Conservation (phyloP, 2,113 vertebrate species). For the Ciconia boyciana region DNA sequence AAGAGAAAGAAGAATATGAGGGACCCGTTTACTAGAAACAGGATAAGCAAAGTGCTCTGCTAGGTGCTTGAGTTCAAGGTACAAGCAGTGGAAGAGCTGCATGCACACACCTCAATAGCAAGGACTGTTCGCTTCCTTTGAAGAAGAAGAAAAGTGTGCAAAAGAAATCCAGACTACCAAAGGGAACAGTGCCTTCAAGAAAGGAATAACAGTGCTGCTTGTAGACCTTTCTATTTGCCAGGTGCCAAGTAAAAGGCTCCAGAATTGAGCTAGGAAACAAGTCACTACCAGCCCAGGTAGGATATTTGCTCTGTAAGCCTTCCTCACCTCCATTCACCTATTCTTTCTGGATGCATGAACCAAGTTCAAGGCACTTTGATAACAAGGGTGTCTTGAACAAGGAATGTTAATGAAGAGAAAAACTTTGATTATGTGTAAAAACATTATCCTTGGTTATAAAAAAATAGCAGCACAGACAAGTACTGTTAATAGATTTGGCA, state of each 20-base stretch:
- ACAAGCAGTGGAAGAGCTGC: accelerated
- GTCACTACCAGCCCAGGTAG: not conserved
- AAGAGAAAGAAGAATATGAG: not conserved
- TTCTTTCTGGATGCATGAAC: not conserved
- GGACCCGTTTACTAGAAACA: not conserved
- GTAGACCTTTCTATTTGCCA: not conserved
- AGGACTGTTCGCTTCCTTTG: not conserved
- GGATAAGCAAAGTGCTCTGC: not conserved
- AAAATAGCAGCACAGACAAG: not conserved
- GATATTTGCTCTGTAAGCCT: not conserved
- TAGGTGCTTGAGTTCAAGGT: not conserved
- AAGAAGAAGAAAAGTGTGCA: not conserved
- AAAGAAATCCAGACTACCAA: not conserved
- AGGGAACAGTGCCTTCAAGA: not conserved
- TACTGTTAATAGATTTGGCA: not conserved
- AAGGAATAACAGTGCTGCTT: not conserved
- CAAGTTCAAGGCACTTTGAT: not conserved
- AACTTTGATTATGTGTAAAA: not conserved
- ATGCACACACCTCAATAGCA: not conserved
- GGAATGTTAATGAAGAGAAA: not conserved
- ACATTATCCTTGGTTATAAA: not conserved
- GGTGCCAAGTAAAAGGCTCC: not conserved
- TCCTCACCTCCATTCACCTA: not conserved
- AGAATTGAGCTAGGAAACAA: not conserved
- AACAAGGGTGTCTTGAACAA: not conserved